Conservation (phyloP, 2,888 invertebrate species). For the Conops quadrifasciatus region DNA sequence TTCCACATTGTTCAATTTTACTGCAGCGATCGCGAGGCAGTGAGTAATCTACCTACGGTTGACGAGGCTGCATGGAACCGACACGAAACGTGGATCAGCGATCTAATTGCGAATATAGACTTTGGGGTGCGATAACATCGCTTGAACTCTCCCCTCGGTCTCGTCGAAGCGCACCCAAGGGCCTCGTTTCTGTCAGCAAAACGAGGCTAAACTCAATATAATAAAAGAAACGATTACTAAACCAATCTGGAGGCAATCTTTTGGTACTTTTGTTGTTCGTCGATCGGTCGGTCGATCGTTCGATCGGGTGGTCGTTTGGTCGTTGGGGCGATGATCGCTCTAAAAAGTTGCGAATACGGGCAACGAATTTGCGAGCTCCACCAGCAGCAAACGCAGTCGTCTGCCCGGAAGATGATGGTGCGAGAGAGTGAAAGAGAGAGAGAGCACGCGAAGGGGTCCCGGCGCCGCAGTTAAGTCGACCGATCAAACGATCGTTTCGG, state of each 20-base stretch:
- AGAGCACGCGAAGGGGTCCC: too few species aligned
- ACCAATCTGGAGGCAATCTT: slow-evolving; percentile 27
- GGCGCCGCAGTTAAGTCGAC: slow-evolving; percentile 3
- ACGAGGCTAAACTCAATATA: not conserved
- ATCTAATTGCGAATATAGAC: slow-evolving; percentile 12
- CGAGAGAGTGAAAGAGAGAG: not conserved
- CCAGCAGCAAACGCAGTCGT: not conserved
- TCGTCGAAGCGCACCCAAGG: slow-evolving; percentile 3
- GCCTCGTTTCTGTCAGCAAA: not conserved
- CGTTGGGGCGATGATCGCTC: slow-evolving; percentile 26
- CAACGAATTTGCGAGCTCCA: slow-evolving; percentile 22
- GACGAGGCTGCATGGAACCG: not conserved
- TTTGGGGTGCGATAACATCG: slow-evolving; percentile 53
- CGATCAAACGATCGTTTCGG: slow-evolving; percentile 26
- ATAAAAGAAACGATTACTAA: slow-evolving; percentile 15
- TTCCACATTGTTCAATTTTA: slow-evolving; percentile 4
- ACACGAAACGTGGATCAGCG: slow-evolving; percentile 7
- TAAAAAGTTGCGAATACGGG: slow-evolving; percentile 33
- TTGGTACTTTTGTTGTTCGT: slow-evolving; percentile 10
- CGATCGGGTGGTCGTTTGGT: not conserved
- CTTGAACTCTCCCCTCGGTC: slow-evolving; percentile 53
- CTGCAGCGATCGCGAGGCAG: slow-evolving; percentile 17
- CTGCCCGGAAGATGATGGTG: not conserved
- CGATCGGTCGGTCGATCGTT: not conserved
- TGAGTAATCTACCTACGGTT: slow-evolving; percentile 14